Evolutionary conservation across 2,888 invertebrate genomes (phyloP).

Genomic region (Thecophora atra): DNA sequence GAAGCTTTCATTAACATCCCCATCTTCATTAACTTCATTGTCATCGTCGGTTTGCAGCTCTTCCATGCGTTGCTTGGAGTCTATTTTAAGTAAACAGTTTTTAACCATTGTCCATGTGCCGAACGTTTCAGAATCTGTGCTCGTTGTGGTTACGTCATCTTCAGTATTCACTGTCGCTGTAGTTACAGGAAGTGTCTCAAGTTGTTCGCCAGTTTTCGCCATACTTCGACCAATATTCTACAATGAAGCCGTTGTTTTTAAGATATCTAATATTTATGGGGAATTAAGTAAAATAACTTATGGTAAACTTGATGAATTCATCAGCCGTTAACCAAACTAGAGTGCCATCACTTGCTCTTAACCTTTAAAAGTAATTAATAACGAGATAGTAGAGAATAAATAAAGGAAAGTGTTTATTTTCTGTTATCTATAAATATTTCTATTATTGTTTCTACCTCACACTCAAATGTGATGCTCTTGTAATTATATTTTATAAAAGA

Average conservation of each 20-base stretch:
- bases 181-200: background rate
- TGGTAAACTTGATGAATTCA: too few relatives aligned
- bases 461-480: too few relatives aligned
- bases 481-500: too few relatives aligned
- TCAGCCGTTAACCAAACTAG: too few relatives aligned
- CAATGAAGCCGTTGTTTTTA: background rate
- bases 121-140: slow-evolving; percentile 55
- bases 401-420: too few relatives aligned
- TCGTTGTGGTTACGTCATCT: slow-evolving; percentile 50
- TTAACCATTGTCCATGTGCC: slow-evolving; percentile 61
- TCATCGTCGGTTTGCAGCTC: slow-evolving; percentile 25
- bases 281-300: too few relatives aligned
- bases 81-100: slow-evolving; percentile 43
- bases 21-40: slow-evolving; percentile 5
- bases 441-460: too few relatives aligned
- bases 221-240: background rate
- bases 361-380: too few relatives aligned
- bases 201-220: background rate
- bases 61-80: slow-evolving; percentile 41
- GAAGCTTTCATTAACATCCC: slow-evolving; percentile 30
- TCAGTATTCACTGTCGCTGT: slow-evolving; percentile 38
- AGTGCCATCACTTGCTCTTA: too few relatives aligned
- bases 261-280: too few relatives aligned
- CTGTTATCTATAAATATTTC: too few relatives aligned
- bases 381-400: too few relatives aligned